These are phyloP conservation scores for Calephelis nemesis DNA, from an alignment of 1,140 invertebrate genomes.

Conservation along the genomic window DNA sequence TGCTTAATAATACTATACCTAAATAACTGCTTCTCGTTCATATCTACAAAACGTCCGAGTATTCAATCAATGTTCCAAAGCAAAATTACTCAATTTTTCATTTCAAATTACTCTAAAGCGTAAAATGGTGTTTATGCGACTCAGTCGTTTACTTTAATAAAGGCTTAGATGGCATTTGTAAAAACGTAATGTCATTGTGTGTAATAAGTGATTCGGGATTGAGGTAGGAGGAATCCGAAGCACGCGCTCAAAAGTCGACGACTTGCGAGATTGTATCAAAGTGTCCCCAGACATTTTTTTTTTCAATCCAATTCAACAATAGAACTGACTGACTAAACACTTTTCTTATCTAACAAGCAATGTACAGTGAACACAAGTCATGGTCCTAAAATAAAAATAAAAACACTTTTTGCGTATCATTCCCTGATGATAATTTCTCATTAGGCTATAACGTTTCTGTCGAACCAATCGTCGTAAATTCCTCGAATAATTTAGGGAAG, in stretches of 20 bases:
- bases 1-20: no score
- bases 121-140: conserved; percentile 64
- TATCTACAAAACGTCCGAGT: background rate
- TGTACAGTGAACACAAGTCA: conserved; percentile 46
- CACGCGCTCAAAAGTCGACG: conserved; percentile 64
- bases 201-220: conserved; percentile 70
- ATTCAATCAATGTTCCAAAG: conserved; percentile 21
- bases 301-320: conserved; percentile 35
- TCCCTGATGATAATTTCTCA: conserved; percentile 77
- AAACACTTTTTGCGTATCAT: conserved; percentile 10
- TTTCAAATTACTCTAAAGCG: conserved; percentile 46
- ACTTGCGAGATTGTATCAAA: conserved; percentile 64
- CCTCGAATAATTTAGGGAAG: conserved; percentile 76
- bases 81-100: conserved; percentile 41
- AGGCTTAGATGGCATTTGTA: conserved; percentile 60
- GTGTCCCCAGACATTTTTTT: conserved; percentile 52
- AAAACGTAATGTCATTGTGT: conserved; percentile 70
- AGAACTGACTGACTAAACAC: conserved; percentile 40
- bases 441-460: conserved; percentile 78
- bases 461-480: conserved; percentile 73
- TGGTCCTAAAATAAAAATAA: background rate
- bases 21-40: no score
- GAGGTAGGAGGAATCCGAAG: conserved; percentile 60
- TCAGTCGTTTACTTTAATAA: conserved; percentile 68
- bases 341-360: conserved; percentile 34